Percentiles rank a stretch among this genome's conserved stretches.
phyloP scores from a whole-genome alignment of 2,888 invertebrate genomes.

The Macroteleia sp. region DNA sequence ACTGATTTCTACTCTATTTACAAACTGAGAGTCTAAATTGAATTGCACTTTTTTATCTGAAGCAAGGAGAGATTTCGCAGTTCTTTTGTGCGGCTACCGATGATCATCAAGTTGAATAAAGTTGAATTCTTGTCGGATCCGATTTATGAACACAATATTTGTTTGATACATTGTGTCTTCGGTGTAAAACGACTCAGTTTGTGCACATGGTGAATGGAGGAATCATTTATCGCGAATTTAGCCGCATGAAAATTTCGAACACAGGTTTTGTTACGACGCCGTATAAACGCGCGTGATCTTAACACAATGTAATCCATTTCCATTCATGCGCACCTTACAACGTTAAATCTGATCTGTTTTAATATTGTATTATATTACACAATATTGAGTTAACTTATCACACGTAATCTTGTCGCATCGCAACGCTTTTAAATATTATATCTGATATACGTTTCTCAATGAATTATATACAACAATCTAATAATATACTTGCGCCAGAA shows the following conservation, averaged over 20 bases:
- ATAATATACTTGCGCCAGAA: no score
- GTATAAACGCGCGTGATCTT: constrained; percentile 11
- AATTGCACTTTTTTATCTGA: no score
- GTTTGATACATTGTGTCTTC: not conserved
- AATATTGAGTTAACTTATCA: constrained; percentile 33
- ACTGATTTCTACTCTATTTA: no score
- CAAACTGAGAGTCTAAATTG: no score
- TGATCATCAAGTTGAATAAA: no score
- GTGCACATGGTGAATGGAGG: not conserved
- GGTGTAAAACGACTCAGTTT: constrained; percentile 2
- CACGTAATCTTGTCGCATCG: constrained; percentile 17
- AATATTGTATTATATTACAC: constrained; percentile 32
- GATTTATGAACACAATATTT: constrained; percentile 1
- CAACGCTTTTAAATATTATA: not conserved
- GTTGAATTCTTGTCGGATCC: no score
- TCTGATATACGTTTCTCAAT: constrained; percentile 7
- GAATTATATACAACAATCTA: constrained; percentile 2
- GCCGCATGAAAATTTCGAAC: constrained; percentile 16
- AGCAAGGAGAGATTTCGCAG: no score
- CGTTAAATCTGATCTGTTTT: constrained; percentile 27
- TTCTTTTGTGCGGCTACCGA: no score
- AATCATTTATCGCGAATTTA: constrained; percentile 18
- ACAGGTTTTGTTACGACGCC: constrained; percentile 31
- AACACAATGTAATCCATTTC: constrained; percentile 38
- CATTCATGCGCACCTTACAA: constrained; percentile 18